Conservation (phyloP, 2,888 invertebrate genomes). For the Lepidochrysops patricia region DNA sequence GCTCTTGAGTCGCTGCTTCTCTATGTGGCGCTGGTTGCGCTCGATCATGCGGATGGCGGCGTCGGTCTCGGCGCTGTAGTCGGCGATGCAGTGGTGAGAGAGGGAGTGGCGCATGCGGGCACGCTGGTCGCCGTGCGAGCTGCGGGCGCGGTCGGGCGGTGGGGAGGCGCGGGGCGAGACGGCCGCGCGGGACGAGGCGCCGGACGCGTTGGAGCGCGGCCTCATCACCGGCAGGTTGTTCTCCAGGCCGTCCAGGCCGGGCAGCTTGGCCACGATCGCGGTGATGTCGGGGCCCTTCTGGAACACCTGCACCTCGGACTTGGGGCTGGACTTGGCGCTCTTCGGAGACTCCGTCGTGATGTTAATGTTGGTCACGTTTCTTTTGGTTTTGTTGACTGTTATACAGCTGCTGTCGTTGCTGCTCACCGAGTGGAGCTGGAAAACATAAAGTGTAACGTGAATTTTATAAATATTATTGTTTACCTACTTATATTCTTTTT, state of each 20-base stretch:
- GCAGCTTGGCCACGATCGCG: slow-evolving; percentile 79
- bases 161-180: slow-evolving; percentile 44
- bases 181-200: slow-evolving; percentile 71
- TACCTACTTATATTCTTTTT: no score
- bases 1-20: slow-evolving; percentile 68
- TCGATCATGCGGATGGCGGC: slow-evolving; percentile 74
- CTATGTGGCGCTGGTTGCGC: slow-evolving; percentile 74
- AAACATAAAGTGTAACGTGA: slow-evolving; percentile 14
- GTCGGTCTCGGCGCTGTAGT: slow-evolving; percentile 76
- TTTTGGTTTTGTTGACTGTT: slow-evolving; percentile 74
- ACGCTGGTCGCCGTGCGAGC: slow-evolving; percentile 65
- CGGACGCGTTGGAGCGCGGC: slow-evolving; percentile 72
- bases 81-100: slow-evolving; percentile 67
- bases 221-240: slow-evolving; percentile 59
- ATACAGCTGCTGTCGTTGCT: slow-evolving; percentile 60
- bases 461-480: no score
- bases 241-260: slow-evolving; percentile 69
- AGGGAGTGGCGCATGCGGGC: slow-evolving; percentile 59
- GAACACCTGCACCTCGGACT: slow-evolving; percentile 77
- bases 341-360: slow-evolving; percentile 75
- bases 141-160: slow-evolving; percentile 56
- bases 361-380: slow-evolving; percentile 82
- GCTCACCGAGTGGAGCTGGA: slow-evolving; percentile 53
- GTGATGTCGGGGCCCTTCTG: slow-evolving; percentile 88
- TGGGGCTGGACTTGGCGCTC: slow-evolving; percentile 50